Evolutionary conservation across 2,888 invertebrate genomes (phyloP), one percentile per base, ranked within the genome.

Genomic region (Osedax fenrisi): DNA sequence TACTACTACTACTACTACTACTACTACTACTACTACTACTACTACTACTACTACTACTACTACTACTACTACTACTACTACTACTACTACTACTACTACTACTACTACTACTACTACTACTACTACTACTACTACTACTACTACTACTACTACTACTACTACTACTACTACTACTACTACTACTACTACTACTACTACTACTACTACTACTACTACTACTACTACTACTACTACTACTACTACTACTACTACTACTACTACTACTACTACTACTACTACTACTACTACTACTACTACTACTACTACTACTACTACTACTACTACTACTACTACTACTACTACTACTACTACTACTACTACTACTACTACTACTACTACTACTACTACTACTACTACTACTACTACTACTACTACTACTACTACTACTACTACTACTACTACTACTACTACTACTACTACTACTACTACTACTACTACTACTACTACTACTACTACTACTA

Each of bases 321-420:
- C 62, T 62, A 62, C 62, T 62, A 62, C 62, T 62, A 62, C 62
- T 62, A 62, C 62, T 62, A 62, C 62, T 62, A 2, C 62, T 62
- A 62, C 62, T 62, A 2, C 62, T 62, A 62, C 62, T 10, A 2
- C 62, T 62, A 62, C 62, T 62, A 2, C 62, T 62, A 62, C 62
- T 62, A 10, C 62, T 62, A 62, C 62, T 62, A 10, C 62, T 62
- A 62, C 3, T 62, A 10, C 62, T 62, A 2, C 62, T 62, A 10
- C 62, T 62, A 2, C 62, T 62, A 10, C 62, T 62, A 2, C 62
- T 62, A 2, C 62, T 62, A 62, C 62, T 62, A 62, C 62, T 62
- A 62, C 62, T 62, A 62, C 62, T 62, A 62, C 62, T 62, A 2
- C 62, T 62, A 62, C 62, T 62, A 2, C 62, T 62, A 62, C 62